phyloP scores from a whole-genome alignment of 2,113 vertebrate species.

The Leptocoma aspasia region DNA sequence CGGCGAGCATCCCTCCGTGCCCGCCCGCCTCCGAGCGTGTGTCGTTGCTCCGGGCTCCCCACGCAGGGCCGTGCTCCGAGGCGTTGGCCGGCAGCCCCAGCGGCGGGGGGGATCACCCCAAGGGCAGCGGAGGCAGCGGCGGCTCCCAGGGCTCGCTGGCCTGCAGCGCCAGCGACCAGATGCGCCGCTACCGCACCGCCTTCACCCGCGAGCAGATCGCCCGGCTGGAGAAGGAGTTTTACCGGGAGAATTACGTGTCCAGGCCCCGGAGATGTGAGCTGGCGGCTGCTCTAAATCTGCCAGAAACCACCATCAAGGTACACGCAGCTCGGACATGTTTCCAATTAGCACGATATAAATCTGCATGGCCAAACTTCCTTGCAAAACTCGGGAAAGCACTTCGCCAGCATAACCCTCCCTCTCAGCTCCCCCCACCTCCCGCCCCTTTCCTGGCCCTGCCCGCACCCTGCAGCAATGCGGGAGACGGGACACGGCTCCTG shows the following conservation, averaged over 20 bases:
- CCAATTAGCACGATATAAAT: conserved; percentile 49
- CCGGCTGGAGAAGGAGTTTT: conserved; percentile 96
- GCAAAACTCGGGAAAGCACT: conserved; percentile 32
- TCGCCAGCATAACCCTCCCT: neutral
- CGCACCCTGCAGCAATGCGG: conserved; percentile 10
- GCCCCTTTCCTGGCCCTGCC: conserved; percentile 25
- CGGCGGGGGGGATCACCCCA: conserved; percentile 75
- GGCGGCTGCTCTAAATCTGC: conserved; percentile 93
- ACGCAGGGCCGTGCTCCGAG: conserved; percentile 72
- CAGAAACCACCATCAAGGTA: conserved; percentile 99
- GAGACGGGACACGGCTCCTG: neutral
- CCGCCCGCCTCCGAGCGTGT: neutral
- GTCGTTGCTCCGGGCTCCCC: conserved; percentile 42
- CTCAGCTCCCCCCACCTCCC: neutral
- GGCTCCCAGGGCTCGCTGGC: conserved; percentile 81
- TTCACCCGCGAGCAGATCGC: conserved; percentile 97
- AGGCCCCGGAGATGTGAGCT: conserved; percentile 94
- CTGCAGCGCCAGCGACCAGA: conserved; percentile 90
- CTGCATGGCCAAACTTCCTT: conserved; percentile 37
- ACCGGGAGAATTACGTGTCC: conserved; percentile 97
- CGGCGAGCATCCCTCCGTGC: neutral
- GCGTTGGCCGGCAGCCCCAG: conserved; percentile 67
- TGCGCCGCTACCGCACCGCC: conserved; percentile 95
- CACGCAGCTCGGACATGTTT: neutral
- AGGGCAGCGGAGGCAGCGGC: conserved; percentile 72